These are phyloP conservation scores for Meganola albula DNA, from an alignment of 2,888 invertebrate species.

Conservation along the genomic window DNA sequence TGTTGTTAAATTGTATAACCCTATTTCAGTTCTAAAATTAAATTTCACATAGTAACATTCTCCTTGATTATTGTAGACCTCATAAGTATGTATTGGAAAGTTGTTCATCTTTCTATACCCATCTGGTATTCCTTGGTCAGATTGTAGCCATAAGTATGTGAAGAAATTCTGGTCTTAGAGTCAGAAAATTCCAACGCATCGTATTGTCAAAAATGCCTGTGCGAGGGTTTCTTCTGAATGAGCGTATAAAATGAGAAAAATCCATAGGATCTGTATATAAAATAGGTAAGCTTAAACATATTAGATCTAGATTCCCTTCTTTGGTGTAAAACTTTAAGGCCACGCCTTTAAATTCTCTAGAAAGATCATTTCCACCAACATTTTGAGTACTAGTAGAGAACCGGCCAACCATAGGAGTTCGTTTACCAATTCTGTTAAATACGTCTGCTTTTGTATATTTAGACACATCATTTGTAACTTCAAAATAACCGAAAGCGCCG, in stretches of 20 bases:
- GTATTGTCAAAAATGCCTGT: slow-evolving; percentile 89
- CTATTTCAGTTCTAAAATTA: slow-evolving; percentile 92
- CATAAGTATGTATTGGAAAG: slow-evolving; percentile 93
- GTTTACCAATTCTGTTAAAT: slow-evolving; percentile 85
- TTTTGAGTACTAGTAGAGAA: slow-evolving; percentile 90
- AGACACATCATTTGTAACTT: slow-evolving; percentile 88
- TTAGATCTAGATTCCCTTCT: slow-evolving; percentile 92
- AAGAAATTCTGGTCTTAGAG: slow-evolving; percentile 85
- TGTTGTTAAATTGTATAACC: slow-evolving; percentile 84
- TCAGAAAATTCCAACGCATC: slow-evolving; percentile 93
- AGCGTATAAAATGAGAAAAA: slow-evolving; percentile 91
- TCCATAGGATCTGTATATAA: slow-evolving; percentile 89
- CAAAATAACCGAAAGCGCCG: slow-evolving; percentile 89
- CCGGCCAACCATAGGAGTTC: slow-evolving; percentile 84
- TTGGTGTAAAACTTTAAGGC: slow-evolving; percentile 94
- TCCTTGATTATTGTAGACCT: slow-evolving; percentile 85
- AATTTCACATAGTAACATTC: slow-evolving; percentile 89
- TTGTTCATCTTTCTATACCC: slow-evolving; percentile 94
- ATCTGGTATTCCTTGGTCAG: slow-evolving; percentile 93
- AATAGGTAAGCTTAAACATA: slow-evolving; percentile 90
- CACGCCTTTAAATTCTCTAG: slow-evolving; percentile 87
- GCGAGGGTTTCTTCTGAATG: slow-evolving; percentile 93
- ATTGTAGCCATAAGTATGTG: slow-evolving; percentile 87
- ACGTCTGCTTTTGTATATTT: slow-evolving; percentile 85
- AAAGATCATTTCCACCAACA: slow-evolving; percentile 89